These are phyloP conservation scores for Paracentrotus lividus DNA, from an alignment of 53 echinoderm and acorn worm genomes.

Conservation along the genomic window DNA sequence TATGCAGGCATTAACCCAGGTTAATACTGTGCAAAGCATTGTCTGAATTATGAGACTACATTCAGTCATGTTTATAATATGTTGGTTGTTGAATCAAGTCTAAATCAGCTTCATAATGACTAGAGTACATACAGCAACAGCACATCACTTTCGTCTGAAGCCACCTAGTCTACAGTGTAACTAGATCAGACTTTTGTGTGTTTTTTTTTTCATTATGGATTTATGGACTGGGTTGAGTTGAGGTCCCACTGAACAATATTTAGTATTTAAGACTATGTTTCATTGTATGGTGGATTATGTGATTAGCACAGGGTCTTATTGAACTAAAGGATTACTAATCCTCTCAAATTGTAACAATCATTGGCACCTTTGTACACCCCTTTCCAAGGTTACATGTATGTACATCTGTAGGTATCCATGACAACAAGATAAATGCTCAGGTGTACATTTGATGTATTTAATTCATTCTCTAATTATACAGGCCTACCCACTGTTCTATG, in stretches of 20 bases:
- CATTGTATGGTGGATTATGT: conserved; percentile 13
- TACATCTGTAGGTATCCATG: neutral
- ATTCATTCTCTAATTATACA: neutral
- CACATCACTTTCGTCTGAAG: neutral
- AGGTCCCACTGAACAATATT: neutral
- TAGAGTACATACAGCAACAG: neutral
- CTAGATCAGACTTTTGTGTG: too few relatives aligned
- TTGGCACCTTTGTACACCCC: neutral
- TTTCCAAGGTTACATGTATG: neutral
- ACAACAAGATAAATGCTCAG: neutral
- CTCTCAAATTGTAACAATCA: neutral
- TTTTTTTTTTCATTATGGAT: too few relatives aligned
- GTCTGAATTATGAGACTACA: neutral
- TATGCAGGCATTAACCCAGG: neutral
- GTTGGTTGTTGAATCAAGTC: neutral
- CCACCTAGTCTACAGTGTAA: neutral
- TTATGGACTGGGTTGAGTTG: neutral
- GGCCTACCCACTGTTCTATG: neutral
- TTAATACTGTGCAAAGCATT: too few relatives aligned
- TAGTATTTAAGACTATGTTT: neutral
- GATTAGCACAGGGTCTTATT: neutral
- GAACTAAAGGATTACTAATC: conserved; percentile 15
- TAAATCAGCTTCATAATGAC: neutral
- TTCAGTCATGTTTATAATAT: neutral
- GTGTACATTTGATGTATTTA: neutral